Evolutionary conservation across 2,113 vertebrate species (phyloP).

Genomic region (Hippocampus zosterae): DNA sequence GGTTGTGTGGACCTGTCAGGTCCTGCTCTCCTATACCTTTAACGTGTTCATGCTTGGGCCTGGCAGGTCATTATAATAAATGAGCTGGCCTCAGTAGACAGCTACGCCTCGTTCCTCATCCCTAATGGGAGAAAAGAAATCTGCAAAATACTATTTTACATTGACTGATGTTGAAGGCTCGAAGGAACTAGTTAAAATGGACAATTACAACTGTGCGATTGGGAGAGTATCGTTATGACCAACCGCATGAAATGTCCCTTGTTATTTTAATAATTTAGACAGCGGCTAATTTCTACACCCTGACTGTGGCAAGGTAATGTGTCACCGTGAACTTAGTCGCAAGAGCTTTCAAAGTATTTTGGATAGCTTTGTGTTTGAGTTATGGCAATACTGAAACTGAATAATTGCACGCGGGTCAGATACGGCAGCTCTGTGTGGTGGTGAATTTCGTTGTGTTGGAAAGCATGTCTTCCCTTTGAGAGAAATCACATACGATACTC

Average conservation of each 20-base stretch:
- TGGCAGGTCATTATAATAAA: slow-evolving; percentile 99
- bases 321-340: slow-evolving; percentile 92
- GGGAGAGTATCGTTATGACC: slow-evolving; percentile 78
- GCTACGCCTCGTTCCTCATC: slow-evolving; percentile 69
- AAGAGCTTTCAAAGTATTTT: slow-evolving; percentile 31
- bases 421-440: slow-evolving; percentile 1
- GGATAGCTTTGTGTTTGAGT: slow-evolving; percentile 52
- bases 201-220: slow-evolving; percentile 82
- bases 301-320: slow-evolving; percentile 95
- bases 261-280: slow-evolving; percentile 99
- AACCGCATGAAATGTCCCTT: slow-evolving; percentile 94
- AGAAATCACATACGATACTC: slow-evolving; percentile 15
- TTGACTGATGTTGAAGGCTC: slow-evolving; percentile 86
- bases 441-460: slow-evolving; percentile 10
- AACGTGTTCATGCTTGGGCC: slow-evolving; percentile 92
- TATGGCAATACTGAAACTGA: slow-evolving; percentile 16
- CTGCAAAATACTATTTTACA: slow-evolving; percentile 80
- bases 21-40: slow-evolving; percentile 82
- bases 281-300: slow-evolving; percentile 88
- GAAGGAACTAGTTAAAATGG: slow-evolving; percentile 91
- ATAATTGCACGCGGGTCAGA: slow-evolving; percentile 11
- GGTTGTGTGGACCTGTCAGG: slow-evolving; percentile 86
- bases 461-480: slow-evolving; percentile 24
- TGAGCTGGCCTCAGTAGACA: slow-evolving; percentile 83
- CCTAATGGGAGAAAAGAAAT: slow-evolving; percentile 87